Evolutionary conservation across 2,888 invertebrate species (phyloP).

Genomic region (Neoaliturus tenellus): DNA sequence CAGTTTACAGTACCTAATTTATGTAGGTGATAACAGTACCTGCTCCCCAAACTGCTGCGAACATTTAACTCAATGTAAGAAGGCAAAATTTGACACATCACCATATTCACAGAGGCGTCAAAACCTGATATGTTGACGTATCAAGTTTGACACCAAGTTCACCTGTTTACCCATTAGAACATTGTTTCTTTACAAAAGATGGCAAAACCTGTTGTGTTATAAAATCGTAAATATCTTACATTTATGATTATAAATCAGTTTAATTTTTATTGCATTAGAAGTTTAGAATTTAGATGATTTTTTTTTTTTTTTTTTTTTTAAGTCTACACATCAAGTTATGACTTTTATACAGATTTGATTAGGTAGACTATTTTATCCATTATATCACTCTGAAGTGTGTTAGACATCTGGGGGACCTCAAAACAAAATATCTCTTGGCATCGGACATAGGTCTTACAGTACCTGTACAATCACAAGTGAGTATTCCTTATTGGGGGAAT

Average conservation of each 20-base stretch:
- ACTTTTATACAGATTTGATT: too few species aligned
- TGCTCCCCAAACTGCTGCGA: slow-evolving; percentile 1
- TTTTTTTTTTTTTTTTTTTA: too few species aligned
- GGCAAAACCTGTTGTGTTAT: slow-evolving; percentile 24
- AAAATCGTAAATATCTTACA: slow-evolving; percentile 32
- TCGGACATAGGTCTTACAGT: too few species aligned
- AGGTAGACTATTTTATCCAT: too few species aligned
- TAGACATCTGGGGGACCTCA: too few species aligned
- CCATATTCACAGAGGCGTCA: slow-evolving; percentile 34
- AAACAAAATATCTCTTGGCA: too few species aligned
- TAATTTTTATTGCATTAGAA: slow-evolving; percentile 21
- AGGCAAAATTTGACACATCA: slow-evolving; percentile 41
- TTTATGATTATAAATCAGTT: background rate
- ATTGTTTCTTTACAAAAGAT: slow-evolving; percentile 18
- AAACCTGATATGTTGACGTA: slow-evolving; percentile 40
- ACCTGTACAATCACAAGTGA: too few species aligned
- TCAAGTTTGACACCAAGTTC: background rate
- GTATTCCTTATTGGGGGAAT: too few species aligned
- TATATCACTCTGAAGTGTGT: too few species aligned
- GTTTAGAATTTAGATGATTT: slow-evolving; percentile 9
- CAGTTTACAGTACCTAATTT: slow-evolving; percentile 13
- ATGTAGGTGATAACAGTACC: slow-evolving; percentile 16
- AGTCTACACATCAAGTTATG: too few species aligned
- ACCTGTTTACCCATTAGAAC: background rate
- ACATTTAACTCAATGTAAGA: slow-evolving; percentile 24